Evolutionary conservation across 2,888 invertebrate genomes (phyloP).

Genomic region (Mactromeris polynyma): DNA sequence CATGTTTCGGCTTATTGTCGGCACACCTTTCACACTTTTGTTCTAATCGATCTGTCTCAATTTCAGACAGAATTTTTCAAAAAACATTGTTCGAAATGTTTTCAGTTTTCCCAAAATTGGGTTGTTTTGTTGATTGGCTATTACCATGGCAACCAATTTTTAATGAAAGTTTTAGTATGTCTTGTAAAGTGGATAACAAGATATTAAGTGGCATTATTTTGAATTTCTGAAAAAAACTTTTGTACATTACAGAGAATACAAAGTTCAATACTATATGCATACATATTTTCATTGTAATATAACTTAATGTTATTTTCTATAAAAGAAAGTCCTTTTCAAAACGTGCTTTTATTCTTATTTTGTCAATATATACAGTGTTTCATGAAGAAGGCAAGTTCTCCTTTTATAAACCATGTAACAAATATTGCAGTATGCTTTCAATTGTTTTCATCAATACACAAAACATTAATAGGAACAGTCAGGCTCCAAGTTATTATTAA

Average conservation of each 20-base stretch:
- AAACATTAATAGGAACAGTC: neutral
- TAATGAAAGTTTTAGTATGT: neutral
- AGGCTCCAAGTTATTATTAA: neutral
- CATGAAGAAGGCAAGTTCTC: conserved; percentile 43
- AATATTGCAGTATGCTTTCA: conserved; percentile 45
- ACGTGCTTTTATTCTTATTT: neutral
- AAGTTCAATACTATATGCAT: neutral
- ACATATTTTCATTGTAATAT: neutral
- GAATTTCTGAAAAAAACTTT: neutral
- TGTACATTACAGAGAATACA: neutral
- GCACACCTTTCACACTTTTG: neutral
- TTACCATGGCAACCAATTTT: no score
- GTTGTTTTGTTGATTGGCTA: no score
- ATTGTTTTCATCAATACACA: neutral
- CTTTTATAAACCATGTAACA: neutral
- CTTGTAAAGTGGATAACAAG: neutral
- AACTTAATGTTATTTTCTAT: neutral
- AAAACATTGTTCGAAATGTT: neutral
- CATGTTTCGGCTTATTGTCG: neutral
- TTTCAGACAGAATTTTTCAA: neutral
- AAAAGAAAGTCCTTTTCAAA: neutral
- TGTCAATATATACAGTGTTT: neutral
- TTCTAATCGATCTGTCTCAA: neutral
- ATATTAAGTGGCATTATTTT: neutral
- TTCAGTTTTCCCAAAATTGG: no score